phyloP scores from a whole-genome alignment of 2,113 vertebrate species.

The Phalacrocorax brasilianus region DNA sequence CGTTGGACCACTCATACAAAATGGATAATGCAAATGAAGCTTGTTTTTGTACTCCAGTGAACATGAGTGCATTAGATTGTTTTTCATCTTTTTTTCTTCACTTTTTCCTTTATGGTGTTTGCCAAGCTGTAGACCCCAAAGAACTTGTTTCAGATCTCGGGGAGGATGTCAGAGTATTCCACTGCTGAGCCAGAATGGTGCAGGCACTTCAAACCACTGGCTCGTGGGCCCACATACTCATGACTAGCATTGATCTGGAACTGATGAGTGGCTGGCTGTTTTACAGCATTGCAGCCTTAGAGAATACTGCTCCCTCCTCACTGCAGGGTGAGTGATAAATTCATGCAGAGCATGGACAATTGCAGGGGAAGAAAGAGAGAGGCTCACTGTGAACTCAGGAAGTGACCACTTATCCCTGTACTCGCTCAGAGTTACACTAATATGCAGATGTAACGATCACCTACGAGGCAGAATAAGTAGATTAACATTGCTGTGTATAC shows the following conservation, averaged over 20 bases:
- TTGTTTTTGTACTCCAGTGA: not conserved
- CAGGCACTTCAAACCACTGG: not conserved
- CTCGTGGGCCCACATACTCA: not conserved
- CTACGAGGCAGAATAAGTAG: not conserved
- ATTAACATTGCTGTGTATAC: not conserved
- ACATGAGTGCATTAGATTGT: not conserved
- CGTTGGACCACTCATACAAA: conserved; percentile 43
- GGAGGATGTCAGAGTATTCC: not conserved
- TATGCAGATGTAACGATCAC: not conserved
- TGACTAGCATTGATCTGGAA: conserved; percentile 1
- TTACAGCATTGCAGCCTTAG: conserved; percentile 44
- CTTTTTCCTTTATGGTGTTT: not conserved
- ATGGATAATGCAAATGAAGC: conserved; percentile 60
- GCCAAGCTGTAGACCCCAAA: not conserved
- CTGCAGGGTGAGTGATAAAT: conserved; percentile 26
- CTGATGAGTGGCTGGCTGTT: conserved; percentile 21
- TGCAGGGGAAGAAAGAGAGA: not conserved
- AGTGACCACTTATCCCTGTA: not conserved
- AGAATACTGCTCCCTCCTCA: conserved; percentile 8
- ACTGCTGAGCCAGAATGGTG: not conserved
- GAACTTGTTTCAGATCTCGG: not conserved
- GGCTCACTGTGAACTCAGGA: not conserved
- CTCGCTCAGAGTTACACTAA: not conserved
- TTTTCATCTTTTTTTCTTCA: not conserved
- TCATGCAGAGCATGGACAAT: conserved; percentile 32